Percentiles rank a stretch among this genome's conserved stretches.
Evolutionary conservation across 2,888 invertebrate genomes (phyloP).

Genomic region (Temnothorax unifasciatus): DNA sequence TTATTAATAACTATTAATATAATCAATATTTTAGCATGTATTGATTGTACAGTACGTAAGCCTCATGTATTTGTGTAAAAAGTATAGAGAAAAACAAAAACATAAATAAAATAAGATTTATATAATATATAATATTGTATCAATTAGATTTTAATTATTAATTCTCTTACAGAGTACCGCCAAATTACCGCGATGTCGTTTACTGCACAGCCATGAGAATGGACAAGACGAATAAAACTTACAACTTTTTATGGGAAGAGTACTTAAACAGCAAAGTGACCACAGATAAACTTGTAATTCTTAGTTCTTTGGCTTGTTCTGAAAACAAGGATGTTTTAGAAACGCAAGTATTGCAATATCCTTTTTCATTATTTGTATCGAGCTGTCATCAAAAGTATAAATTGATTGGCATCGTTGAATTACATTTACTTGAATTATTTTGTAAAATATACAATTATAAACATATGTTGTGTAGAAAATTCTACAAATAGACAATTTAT

Average conservation of each 20-base stretch:
- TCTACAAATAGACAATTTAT: background rate
- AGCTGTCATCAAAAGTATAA: background rate
- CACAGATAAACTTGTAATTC: conserved; percentile 89
- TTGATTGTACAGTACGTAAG: background rate
- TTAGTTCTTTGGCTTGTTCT: conserved; percentile 91
- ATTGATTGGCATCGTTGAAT: background rate
- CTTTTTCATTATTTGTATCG: background rate
- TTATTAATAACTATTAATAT: no score
- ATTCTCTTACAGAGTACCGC: conserved; percentile 88
- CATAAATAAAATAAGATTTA: background rate
- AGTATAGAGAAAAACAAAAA: background rate
- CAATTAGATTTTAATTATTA: conserved; percentile 35
- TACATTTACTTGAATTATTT: background rate
- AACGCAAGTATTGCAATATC: conserved; percentile 78
- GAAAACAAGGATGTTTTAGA: conserved; percentile 88
- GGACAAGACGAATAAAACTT: conserved; percentile 91
- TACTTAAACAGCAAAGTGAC: conserved; percentile 90
- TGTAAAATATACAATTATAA: background rate
- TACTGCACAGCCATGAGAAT: conserved; percentile 91
- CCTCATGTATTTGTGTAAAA: background rate
- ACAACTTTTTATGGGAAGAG: conserved; percentile 87
- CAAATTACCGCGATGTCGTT: conserved; percentile 90
- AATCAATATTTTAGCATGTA: no score
- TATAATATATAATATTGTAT: background rate
- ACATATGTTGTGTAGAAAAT: background rate